phyloP scores from a whole-genome alignment of 2,113 vertebrate species.

The Oxyruncus cristatus region DNA sequence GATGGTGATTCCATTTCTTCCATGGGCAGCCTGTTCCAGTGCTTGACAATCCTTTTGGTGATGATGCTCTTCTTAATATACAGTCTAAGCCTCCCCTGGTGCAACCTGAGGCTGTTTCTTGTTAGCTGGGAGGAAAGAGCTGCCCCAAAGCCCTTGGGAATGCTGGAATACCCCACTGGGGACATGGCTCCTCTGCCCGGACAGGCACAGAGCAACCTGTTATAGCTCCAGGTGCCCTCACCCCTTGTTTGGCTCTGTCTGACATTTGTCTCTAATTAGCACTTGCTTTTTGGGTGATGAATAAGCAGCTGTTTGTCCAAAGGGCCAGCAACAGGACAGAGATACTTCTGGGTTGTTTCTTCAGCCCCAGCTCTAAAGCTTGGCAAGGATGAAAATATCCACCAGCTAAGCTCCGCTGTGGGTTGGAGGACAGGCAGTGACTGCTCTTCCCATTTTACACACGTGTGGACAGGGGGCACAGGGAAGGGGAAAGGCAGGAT shows the following conservation, averaged over 20 bases:
- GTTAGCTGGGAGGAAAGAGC: not conserved
- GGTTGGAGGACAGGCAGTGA: not conserved
- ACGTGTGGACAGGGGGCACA: not conserved
- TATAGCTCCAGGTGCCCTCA: not conserved
- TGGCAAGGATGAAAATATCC: not conserved
- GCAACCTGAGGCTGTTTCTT: not conserved
- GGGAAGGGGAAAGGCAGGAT: not conserved
- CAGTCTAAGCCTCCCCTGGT: not conserved
- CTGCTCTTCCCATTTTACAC: not conserved
- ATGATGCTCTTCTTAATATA: not conserved
- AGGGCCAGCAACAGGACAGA: not conserved
- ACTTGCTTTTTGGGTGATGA: not conserved
- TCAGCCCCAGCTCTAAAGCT: not conserved
- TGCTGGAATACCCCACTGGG: not conserved
- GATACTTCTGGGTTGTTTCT: not conserved
- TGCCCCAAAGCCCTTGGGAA: not conserved
- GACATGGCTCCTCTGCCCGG: accelerated
- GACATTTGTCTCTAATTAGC: not conserved
- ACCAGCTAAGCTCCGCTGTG: not conserved
- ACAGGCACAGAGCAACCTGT: not conserved
- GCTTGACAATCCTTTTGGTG: not conserved
- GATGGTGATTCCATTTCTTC: not conserved
- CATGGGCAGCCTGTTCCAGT: not conserved
- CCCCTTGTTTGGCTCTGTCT: not conserved
- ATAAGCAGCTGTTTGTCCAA: not conserved